phyloP scores from a whole-genome alignment of 2,888 invertebrate genomes.

The Megastigmus dorsalis region DNA sequence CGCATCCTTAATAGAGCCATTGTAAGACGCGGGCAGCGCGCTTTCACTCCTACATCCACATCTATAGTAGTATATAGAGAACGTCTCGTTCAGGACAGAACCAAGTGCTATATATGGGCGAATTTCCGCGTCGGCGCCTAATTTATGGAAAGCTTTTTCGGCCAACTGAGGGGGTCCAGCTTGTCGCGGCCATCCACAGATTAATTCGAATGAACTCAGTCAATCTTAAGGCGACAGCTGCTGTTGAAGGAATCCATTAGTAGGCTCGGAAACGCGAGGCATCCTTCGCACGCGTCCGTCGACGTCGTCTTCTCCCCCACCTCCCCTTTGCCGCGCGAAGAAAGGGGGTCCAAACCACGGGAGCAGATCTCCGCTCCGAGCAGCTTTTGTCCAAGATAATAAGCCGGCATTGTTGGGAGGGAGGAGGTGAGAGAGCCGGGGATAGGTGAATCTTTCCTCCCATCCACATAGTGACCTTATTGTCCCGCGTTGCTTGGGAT shows the following conservation, averaged over 20 bases:
- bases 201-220: constrained; percentile 60
- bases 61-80: too few species aligned
- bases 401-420: constrained; percentile 70
- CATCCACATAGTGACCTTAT: constrained; percentile 60
- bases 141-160: constrained; percentile 53
- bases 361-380: constrained; percentile 58
- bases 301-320: background rate
- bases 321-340: constrained; percentile 24
- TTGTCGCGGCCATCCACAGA: constrained; percentile 42
- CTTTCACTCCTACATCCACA: too few species aligned
- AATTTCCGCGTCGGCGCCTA: constrained; percentile 18
- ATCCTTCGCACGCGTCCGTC: constrained; percentile 61
- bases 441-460: constrained; percentile 11
- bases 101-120: background rate
- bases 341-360: constrained; percentile 54
- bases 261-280: constrained; percentile 63
- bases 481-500: constrained; percentile 63
- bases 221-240: constrained; percentile 72
- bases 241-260: constrained; percentile 72
- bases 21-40: constrained; percentile 22
- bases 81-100: too few species aligned
- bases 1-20: constrained; percentile 42
- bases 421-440: constrained; percentile 42
- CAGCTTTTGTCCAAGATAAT: constrained; percentile 71
- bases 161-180: background rate